A percentile compares a stretch with the other conserved stretches of the same genome.
phyloP scores from a whole-genome alignment of 2,113 vertebrate species.

The Mastomys natalensis region DNA sequence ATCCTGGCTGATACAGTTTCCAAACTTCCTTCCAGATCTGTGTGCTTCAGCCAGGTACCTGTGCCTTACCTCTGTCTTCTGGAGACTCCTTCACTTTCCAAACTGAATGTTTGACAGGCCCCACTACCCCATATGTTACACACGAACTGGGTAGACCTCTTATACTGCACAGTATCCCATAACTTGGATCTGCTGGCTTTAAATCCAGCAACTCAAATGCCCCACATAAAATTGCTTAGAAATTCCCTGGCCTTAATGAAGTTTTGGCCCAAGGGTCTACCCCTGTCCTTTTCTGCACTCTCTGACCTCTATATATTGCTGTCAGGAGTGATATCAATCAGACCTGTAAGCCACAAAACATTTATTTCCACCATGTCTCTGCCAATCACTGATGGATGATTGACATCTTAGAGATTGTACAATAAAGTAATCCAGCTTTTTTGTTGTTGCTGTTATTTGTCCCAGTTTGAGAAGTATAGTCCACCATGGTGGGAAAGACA shows the following conservation, averaged over 20 bases:
- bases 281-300: too few species aligned
- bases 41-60: too few species aligned
- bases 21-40: background rate
- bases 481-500: background rate
- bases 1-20: background rate
- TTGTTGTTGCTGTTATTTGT: background rate
- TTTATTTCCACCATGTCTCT: background rate
- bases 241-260: background rate
- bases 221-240: background rate
- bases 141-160: background rate
- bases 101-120: background rate
- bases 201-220: background rate
- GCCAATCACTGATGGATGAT: background rate
- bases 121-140: background rate
- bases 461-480: background rate
- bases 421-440: background rate
- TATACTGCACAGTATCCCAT: background rate
- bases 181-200: background rate
- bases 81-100: background rate
- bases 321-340: background rate
- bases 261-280: background rate
- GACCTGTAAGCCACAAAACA: background rate
- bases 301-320: background rate
- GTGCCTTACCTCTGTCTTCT: background rate
- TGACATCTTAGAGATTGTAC: background rate